phyloP scores from a whole-genome alignment of 1,140 invertebrate species.

The Cardiocondyla obscurior region DNA sequence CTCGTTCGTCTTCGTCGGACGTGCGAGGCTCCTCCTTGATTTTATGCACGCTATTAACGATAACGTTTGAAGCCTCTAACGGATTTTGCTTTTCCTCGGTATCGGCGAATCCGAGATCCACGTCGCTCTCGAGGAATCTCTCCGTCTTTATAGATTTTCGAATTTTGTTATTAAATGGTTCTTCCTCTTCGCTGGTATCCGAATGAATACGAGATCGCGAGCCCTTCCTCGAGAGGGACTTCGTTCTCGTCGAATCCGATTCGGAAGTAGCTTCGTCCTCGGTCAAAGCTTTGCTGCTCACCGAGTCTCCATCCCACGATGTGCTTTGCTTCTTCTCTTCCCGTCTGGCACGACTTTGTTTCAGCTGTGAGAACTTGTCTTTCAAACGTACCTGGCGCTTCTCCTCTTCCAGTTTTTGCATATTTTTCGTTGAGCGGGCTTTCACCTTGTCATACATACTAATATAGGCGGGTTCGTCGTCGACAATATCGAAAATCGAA shows the following conservation, averaged over 20 bases:
- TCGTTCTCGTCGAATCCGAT: slow-evolving; percentile 82
- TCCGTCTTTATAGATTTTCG: slow-evolving; percentile 81
- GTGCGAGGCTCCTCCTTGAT: slow-evolving; percentile 82
- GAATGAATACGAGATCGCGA: slow-evolving; percentile 85
- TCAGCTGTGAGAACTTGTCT: slow-evolving; percentile 94
- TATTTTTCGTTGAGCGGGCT: slow-evolving; percentile 95
- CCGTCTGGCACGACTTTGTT: slow-evolving; percentile 92
- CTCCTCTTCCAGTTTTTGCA: slow-evolving; percentile 95
- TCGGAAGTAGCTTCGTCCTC: slow-evolving; percentile 82
- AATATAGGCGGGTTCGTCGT: slow-evolving; percentile 95
- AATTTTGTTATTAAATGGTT: slow-evolving; percentile 79
- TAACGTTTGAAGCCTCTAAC: slow-evolving; percentile 70
- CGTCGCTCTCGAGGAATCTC: slow-evolving; percentile 84
- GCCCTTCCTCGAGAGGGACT: slow-evolving; percentile 81
- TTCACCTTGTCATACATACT: slow-evolving; percentile 99
- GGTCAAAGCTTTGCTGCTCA: slow-evolving; percentile 85
- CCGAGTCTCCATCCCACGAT: slow-evolving; percentile 93
- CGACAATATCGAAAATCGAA: slow-evolving; percentile 96
- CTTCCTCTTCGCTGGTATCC: slow-evolving; percentile 87
- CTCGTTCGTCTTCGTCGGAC: slow-evolving; percentile 81
- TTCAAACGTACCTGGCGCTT: slow-evolving; percentile 90
- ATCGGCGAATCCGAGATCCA: slow-evolving; percentile 84
- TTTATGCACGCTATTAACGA: slow-evolving; percentile 75
- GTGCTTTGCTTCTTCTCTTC: slow-evolving; percentile 94
- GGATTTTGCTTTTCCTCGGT: slow-evolving; percentile 83